Percentiles rank a stretch among this genome's conserved stretches.
These are phyloP conservation scores for Tragelaphus buxtoni DNA, from an alignment of 2,113 vertebrate genomes.

Conservation along the genomic window DNA sequence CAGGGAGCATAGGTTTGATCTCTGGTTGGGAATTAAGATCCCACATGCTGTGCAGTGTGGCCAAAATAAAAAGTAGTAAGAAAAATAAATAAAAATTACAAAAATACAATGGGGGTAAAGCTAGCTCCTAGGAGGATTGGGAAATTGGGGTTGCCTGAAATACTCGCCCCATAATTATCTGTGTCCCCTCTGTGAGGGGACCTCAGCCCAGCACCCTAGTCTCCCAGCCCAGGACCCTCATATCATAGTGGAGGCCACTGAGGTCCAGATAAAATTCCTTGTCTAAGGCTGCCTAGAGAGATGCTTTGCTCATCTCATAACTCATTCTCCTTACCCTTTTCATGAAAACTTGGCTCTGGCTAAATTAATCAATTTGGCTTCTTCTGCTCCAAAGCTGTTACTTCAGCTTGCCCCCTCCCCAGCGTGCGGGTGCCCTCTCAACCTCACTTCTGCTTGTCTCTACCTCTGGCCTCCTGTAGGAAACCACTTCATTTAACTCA, in stretches of 20 bases:
- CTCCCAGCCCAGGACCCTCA: not conserved
- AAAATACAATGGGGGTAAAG: not conserved
- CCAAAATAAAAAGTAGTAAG: not conserved
- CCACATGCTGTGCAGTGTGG: not conserved
- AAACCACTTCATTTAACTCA: not conserved
- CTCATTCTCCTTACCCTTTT: not conserved
- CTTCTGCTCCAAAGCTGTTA: not conserved
- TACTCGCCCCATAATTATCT: not conserved
- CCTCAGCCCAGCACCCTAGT: not conserved
- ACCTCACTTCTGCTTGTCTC: not conserved
- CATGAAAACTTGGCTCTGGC: not conserved
- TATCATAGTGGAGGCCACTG: not conserved
- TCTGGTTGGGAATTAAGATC: not conserved
- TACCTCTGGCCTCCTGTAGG: not conserved
- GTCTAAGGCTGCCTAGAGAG: not conserved
- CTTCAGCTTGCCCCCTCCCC: not conserved
- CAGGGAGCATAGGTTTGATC: not conserved
- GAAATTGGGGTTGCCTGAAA: not conserved
- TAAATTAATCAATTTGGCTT: not conserved
- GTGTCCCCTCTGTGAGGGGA: not conserved
- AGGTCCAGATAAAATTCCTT: not conserved
- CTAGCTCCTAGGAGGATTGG: not conserved
- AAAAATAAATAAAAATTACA: not conserved
- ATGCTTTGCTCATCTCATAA: not conserved
- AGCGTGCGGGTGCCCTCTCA: accelerated